Evolutionary conservation across 37 sponge, comb jelly and placozoan species (phyloP).

Genomic region (Spongilla lacustris): DNA sequence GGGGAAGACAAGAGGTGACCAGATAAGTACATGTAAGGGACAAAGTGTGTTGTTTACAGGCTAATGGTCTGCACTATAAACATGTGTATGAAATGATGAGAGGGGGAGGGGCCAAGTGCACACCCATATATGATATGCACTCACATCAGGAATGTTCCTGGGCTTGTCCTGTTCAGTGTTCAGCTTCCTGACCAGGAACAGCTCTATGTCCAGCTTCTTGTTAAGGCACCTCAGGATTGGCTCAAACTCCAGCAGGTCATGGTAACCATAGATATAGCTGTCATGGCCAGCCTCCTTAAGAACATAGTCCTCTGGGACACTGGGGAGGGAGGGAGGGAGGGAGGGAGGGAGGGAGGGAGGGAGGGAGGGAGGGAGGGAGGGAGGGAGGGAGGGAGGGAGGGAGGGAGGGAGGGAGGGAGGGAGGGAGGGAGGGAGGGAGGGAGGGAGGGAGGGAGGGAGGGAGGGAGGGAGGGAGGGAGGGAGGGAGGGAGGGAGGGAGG

Average conservation of each 20-base stretch:
- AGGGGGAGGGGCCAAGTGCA: no score
- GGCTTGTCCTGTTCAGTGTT: conserved; percentile 58
- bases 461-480: background rate
- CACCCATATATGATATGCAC: background rate
- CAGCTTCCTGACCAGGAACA: conserved; percentile 54
- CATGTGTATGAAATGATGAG: no score
- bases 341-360: background rate
- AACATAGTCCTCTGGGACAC: conserved; percentile 54
- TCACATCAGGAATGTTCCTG: conserved; percentile 72
- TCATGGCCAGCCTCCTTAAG: conserved; percentile 70
- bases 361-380: background rate
- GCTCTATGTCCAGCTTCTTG: conserved; percentile 46
- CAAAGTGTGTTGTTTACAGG: no score
- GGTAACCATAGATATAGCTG: conserved; percentile 54
- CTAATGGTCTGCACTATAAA: no score
- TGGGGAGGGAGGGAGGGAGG: background rate
- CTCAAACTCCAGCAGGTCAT: conserved; percentile 48
- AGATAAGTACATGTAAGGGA: no score
- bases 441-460: background rate
- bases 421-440: background rate
- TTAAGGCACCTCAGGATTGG: conserved; percentile 60
- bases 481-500: background rate
- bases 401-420: background rate
- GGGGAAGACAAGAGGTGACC: no score
- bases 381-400: background rate